Evolutionary conservation across 2,113 vertebrate species (phyloP), one percentile per base, ranked within the genome.

Genomic region (Solea solea): DNA sequence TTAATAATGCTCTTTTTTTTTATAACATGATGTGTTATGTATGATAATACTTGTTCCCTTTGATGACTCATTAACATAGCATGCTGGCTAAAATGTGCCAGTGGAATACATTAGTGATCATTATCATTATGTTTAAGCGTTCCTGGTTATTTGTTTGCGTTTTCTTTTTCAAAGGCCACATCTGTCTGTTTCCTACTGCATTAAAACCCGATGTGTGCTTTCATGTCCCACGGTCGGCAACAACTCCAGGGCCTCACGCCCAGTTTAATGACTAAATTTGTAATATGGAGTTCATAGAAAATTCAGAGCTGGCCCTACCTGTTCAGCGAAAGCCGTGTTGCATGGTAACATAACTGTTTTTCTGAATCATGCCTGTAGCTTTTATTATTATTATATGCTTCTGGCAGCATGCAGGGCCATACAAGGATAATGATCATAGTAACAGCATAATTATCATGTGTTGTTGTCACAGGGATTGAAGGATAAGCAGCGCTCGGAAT

Each of bases 271-370:
- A 42, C n/a, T 42, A n/a, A 1, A 40, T n/a, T 57, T n/a, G 39
- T 59, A 7, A 12, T 25, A 21, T 9, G 15, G 9, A 58, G n/a
- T 62, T 53, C 10, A 9, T 9, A 12, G 8, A 9, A 8, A 12
- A 12, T 41, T 69, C 28, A 14, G 2, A 56, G 54, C 54, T 49
- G 50, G 25, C 51, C 61, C 16, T 45, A 84, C 67, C 59, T 68
- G 64, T 39, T 49, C 14, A 49, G 16, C 21, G 13, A 52, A 51
- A 54, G 5, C n/a, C 5, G 0, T 39, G 59, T 83, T 76, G 76
- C 76, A 2, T 62, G 21, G 69, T 57, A 80, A 83, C 76, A 11
- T n/a, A 49, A 44, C 16, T 44, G 53, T 74, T 64, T 64, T 62
- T 69, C 40, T 58, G 1, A 69, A 62, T 44, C n/a, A 12, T 46